A percentile compares a stretch with the other conserved stretches of the same genome.
phyloP scores from a whole-genome alignment of 2,888 invertebrate genomes.

The Hoplodrina blanda region DNA sequence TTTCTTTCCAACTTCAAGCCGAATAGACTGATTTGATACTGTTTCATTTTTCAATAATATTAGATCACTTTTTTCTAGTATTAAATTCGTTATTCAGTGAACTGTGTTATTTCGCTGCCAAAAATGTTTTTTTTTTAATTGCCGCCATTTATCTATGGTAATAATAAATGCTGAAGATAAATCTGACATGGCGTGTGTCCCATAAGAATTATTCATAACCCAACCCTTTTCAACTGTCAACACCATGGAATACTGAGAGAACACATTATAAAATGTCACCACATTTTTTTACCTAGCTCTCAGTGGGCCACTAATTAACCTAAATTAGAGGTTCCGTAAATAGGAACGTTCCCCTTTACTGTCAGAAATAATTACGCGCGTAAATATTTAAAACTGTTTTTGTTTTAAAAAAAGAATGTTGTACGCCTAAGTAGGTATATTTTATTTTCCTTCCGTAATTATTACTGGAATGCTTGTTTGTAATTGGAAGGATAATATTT shows the following conservation, averaged over 20 bases:
- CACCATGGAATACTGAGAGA: not conserved
- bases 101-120: too few species aligned
- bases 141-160: too few species aligned
- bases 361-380: slow-evolving; percentile 33
- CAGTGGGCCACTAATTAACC: slow-evolving; percentile 58
- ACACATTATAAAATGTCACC: slow-evolving; percentile 23
- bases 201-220: slow-evolving; percentile 39
- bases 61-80: too few species aligned
- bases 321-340: slow-evolving; percentile 42
- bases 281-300: slow-evolving; percentile 26
- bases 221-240: slow-evolving; percentile 46
- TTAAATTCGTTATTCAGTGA: too few species aligned
- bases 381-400: slow-evolving; percentile 27
- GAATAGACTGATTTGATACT: too few species aligned
- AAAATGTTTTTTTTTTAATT: too few species aligned
- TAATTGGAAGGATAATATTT: too few species aligned
- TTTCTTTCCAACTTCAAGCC: too few species aligned
- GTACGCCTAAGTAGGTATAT: not conserved
- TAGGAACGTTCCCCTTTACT: slow-evolving; percentile 25
- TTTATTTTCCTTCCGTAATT: not conserved
- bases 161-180: not conserved
- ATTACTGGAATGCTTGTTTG: not conserved
- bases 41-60: too few species aligned
- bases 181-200: not conserved
- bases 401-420: slow-evolving; percentile 25